Evolutionary conservation across 1,140 invertebrate species (phyloP).

Genomic region (Euura saliciscinereae): DNA sequence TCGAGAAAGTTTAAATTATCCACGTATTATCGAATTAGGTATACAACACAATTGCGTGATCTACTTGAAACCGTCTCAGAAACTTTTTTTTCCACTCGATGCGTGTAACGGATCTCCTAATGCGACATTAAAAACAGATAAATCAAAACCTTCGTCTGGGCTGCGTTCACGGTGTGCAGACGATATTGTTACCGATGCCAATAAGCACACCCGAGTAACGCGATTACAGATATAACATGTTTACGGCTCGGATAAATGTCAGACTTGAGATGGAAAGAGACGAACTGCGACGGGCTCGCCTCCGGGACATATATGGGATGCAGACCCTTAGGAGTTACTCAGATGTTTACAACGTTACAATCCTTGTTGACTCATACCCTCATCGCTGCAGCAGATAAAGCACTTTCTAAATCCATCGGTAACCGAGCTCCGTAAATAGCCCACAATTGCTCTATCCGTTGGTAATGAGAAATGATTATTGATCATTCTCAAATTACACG

Average conservation of each 20-base stretch:
- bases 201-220: not conserved
- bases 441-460: slow-evolving; percentile 39
- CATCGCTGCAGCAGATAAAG: slow-evolving; percentile 37
- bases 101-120: not conserved
- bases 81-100: not conserved
- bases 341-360: slow-evolving; percentile 33
- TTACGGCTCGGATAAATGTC: not conserved
- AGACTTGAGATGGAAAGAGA: not conserved
- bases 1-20: too few relatives aligned
- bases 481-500: not conserved
- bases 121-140: not conserved
- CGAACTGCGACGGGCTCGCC: not conserved
- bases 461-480: too few relatives aligned
- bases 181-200: not conserved
- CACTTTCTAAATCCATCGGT: slow-evolving; percentile 46
- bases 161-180: not conserved
- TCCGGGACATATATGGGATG: not conserved
- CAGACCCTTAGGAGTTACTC: slow-evolving; percentile 20
- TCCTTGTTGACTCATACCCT: slow-evolving; percentile 40
- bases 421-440: slow-evolving; percentile 40
- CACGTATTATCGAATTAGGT: too few relatives aligned
- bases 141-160: not conserved
- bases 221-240: not conserved
- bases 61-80: too few relatives aligned
- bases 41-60: too few relatives aligned